phyloP scores from a whole-genome alignment of 2,113 vertebrate genomes.

The Trematomus loennbergii region DNA sequence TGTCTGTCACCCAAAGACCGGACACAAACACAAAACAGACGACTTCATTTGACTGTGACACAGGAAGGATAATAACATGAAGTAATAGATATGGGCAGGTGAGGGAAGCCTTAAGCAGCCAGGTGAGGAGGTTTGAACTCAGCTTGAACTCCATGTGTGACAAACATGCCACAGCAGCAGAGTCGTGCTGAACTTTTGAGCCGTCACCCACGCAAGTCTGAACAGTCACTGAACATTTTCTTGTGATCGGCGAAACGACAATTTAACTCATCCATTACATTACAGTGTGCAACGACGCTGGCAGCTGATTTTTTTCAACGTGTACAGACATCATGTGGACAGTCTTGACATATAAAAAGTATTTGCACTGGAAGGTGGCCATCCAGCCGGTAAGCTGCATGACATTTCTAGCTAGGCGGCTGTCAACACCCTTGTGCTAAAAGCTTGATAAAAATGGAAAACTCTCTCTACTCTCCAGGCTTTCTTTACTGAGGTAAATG shows the following conservation, averaged over 20 bases:
- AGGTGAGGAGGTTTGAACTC: slow-evolving; percentile 13
- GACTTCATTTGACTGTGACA: too few relatives aligned
- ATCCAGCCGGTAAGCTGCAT: background rate
- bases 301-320: background rate
- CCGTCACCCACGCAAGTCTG: slow-evolving; percentile 14
- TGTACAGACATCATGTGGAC: background rate
- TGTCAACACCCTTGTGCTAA: background rate
- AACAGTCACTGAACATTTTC: slow-evolving; percentile 38
- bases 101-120: slow-evolving; percentile 12
- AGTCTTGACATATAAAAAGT: background rate
- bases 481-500: background rate
- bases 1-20: slow-evolving; percentile 83
- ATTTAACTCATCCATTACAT: slow-evolving; percentile 17
- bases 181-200: slow-evolving; percentile 46
- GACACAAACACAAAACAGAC: slow-evolving; percentile 2
- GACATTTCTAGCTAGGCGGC: background rate
- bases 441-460: background rate
- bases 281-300: too few relatives aligned
- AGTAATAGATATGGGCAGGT: background rate
- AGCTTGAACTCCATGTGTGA: slow-evolving; percentile 14
- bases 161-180: background rate
- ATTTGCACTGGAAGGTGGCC: background rate
- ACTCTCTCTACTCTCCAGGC: too few relatives aligned
- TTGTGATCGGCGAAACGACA: slow-evolving; percentile 8
- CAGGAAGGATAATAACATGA: background rate